Evolutionary conservation across 2,113 vertebrate genomes (phyloP).

Genomic region (Eolophus roseicapilla): DNA sequence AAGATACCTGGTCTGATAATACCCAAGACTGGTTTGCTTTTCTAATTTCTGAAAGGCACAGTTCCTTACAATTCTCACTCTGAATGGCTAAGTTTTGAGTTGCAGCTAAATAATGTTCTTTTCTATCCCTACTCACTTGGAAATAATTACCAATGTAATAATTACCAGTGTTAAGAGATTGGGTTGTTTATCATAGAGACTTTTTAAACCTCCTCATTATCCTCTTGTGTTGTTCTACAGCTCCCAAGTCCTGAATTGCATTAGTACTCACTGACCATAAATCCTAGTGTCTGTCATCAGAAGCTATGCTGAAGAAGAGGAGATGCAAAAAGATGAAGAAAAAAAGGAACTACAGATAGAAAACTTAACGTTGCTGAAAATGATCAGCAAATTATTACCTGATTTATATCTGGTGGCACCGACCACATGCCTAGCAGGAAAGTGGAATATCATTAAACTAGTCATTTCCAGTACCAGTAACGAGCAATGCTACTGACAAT

Average conservation of each 20-base stretch:
- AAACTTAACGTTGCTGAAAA: neutral
- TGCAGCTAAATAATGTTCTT: neutral
- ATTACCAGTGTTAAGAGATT: neutral
- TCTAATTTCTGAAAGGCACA: neutral
- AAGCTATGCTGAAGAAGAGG: neutral
- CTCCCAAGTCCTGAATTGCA: neutral
- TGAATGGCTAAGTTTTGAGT: neutral
- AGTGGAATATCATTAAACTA: neutral
- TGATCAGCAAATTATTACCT: neutral
- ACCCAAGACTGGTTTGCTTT: neutral
- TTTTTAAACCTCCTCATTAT: neutral
- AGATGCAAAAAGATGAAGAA: neutral
- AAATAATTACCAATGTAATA: constrained; percentile 1
- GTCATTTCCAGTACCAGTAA: neutral
- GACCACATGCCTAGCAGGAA: neutral
- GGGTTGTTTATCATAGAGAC: neutral
- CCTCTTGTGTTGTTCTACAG: neutral
- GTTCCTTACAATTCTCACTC: neutral
- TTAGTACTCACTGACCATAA: neutral
- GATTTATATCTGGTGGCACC: neutral
- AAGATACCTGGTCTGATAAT: neutral
- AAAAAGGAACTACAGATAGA: neutral
- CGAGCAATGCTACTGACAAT: neutral
- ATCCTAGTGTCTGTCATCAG: neutral
- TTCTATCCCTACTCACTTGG: neutral